Evolutionary conservation across 1,140 invertebrate genomes (phyloP).

Genomic region (Zaprionus tsacasi): DNA sequence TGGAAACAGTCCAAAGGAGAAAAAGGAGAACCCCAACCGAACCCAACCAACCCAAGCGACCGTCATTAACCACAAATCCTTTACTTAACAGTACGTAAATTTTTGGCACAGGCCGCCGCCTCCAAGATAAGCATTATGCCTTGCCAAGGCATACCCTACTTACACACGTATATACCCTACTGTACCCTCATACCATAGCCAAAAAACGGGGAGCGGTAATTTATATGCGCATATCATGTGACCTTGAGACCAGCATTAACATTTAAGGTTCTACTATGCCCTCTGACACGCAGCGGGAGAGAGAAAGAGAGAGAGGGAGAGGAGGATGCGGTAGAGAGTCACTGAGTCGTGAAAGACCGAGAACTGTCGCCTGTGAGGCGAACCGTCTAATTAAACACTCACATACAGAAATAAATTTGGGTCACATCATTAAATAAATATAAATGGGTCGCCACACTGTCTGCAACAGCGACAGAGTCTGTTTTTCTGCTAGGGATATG

Average conservation of each 20-base stretch:
- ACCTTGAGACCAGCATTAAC: slow-evolving; percentile 64
- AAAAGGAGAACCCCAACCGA: neutral
- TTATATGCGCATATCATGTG: slow-evolving; percentile 74
- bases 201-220: slow-evolving; percentile 52
- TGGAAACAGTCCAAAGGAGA: slow-evolving; percentile 29
- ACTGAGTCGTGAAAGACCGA: slow-evolving; percentile 65
- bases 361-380: slow-evolving; percentile 61
- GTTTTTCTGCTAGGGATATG: slow-evolving; percentile 22
- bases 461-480: slow-evolving; percentile 32
- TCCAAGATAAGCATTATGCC: slow-evolving; percentile 61
- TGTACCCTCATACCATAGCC: neutral
- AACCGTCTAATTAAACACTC: slow-evolving; percentile 80
- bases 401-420: slow-evolving; percentile 80
- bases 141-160: neutral
- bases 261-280: slow-evolving; percentile 35
- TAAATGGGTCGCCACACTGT: slow-evolving; percentile 67
- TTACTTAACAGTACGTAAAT: slow-evolving; percentile 82
- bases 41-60: slow-evolving; percentile 44
- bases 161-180: neutral
- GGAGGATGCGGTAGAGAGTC: slow-evolving; percentile 7
- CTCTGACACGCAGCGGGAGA: slow-evolving; percentile 6
- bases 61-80: slow-evolving; percentile 82
- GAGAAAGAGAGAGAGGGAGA: neutral
- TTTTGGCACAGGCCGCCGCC: slow-evolving; percentile 63
- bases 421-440: slow-evolving; percentile 82